These are phyloP conservation scores for Conus betulinus DNA, from an alignment of 1,140 invertebrate species.

Conservation along the genomic window DNA sequence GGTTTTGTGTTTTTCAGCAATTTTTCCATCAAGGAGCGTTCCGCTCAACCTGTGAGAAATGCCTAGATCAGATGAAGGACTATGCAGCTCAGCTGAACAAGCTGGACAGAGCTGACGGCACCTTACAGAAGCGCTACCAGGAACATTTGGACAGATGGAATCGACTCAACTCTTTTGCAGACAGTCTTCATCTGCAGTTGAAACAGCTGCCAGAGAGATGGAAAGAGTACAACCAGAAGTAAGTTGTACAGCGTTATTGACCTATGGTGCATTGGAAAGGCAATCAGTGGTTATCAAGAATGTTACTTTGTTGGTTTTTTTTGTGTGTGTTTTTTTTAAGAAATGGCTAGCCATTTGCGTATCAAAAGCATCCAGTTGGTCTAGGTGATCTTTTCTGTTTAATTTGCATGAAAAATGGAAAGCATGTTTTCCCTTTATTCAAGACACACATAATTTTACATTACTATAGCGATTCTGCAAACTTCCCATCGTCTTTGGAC, in stretches of 20 bases:
- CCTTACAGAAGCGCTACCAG: constrained; percentile 69
- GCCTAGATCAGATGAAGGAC: constrained; percentile 85
- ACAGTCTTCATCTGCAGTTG: constrained; percentile 85
- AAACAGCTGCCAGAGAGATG: constrained; percentile 93
- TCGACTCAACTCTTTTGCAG: constrained; percentile 82
- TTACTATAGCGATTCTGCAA: too few relatives aligned
- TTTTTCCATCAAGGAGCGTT: constrained; percentile 82
- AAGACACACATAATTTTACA: too few relatives aligned
- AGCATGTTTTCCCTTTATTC: too few relatives aligned
- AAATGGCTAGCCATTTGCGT: too few relatives aligned
- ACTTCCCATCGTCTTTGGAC: too few relatives aligned
- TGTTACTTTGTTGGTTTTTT: too few relatives aligned
- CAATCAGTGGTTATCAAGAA: too few relatives aligned
- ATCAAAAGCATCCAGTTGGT: too few relatives aligned
- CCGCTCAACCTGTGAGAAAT: constrained; percentile 84
- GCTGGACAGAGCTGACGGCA: constrained; percentile 81
- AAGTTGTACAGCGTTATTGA: constrained; percentile 49
- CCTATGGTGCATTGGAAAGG: too few relatives aligned
- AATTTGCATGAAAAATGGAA: too few relatives aligned
- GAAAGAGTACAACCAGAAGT: constrained; percentile 89
- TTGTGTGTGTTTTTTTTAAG: too few relatives aligned
- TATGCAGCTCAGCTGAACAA: constrained; percentile 79
- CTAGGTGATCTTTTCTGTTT: too few relatives aligned
- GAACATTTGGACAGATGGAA: constrained; percentile 85
- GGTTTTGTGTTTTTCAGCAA: constrained; percentile 59